These are phyloP conservation scores for Ammospiza nelsoni DNA, from an alignment of 2,113 vertebrate species.

Conservation along the genomic window DNA sequence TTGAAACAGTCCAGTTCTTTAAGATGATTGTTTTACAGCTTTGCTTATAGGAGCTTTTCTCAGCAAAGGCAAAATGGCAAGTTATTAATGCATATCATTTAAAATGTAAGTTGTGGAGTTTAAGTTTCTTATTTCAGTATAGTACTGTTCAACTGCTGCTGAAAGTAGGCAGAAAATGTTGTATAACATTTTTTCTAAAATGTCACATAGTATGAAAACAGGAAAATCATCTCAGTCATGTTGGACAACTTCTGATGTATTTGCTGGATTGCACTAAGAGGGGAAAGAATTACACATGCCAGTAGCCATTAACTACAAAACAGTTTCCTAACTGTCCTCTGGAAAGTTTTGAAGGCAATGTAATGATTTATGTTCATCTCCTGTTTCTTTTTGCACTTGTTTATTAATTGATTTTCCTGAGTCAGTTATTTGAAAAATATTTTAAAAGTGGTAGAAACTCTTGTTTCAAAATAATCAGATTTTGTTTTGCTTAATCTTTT, in stretches of 20 bases:
- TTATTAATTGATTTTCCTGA: background rate
- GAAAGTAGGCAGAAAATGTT: background rate
- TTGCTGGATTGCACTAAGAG: background rate
- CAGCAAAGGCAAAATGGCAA: background rate
- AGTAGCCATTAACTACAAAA: background rate
- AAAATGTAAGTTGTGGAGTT: background rate
- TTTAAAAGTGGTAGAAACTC: background rate
- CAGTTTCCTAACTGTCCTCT: background rate
- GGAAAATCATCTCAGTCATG: background rate
- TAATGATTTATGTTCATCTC: background rate
- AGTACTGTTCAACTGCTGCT: background rate
- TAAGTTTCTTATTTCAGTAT: background rate
- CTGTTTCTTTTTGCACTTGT: background rate
- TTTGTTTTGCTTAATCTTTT: background rate
- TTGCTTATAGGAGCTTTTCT: background rate
- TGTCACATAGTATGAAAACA: background rate
- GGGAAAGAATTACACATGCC: background rate
- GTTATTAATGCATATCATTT: background rate
- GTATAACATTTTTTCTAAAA: background rate
- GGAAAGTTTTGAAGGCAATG: background rate
- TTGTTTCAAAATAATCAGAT: background rate
- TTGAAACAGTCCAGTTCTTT: background rate
- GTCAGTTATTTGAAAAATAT: background rate
- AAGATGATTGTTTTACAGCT: background rate
- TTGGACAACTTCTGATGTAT: background rate